Evolutionary conservation across 2,113 vertebrate species (phyloP), one percentile per base, ranked within the genome.

Genomic region (Rhipidura dahli): DNA sequence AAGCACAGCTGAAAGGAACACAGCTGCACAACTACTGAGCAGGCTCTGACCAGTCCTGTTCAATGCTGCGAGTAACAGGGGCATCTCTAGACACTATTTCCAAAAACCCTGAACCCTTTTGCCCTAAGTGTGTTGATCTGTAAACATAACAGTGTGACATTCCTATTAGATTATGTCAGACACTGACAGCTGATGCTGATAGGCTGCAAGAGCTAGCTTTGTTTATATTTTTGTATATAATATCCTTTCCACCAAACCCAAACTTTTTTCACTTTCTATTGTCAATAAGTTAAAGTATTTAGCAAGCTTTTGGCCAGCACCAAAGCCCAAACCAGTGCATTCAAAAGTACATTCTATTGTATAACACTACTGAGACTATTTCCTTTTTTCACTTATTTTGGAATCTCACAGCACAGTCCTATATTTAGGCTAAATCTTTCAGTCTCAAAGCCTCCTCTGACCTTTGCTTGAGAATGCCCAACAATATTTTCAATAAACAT

Each of bases 371-470:
- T 31, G 16, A 71, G 12, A 44, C 6, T 49, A 17, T 40, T 76
- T 65, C 24, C 5, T 31, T 63, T 76, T 65, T 37, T 5, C 44
- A 40, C 47, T 64, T 90, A 47, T 64, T 94, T 90, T 28, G 10
- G 47, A 37, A 80, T 64, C 10, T 65, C 61, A 54, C 19, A 45
- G 39, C 18, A 73, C 13, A 50, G 30, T 24, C 50, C 50, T 70
- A 51, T 40, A 84, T 78, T 65, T 90, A 82, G 37, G 28, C 28
- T 54, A 30, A 45, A 26, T 47, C 27, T 78, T 81, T 75, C 47
- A 37, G n/a, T 28, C 71, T 78, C 77, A 44, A 83, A 87, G 70
- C 15, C 78, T 94, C 77, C 72, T 84, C 69, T 66, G 87, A 87
- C 45, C 71, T 94, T 86, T 89, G 50, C 22, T 60, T 78, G 30